phyloP scores from a whole-genome alignment of 1,140 invertebrate genomes.

The Probaryconus sp. region DNA sequence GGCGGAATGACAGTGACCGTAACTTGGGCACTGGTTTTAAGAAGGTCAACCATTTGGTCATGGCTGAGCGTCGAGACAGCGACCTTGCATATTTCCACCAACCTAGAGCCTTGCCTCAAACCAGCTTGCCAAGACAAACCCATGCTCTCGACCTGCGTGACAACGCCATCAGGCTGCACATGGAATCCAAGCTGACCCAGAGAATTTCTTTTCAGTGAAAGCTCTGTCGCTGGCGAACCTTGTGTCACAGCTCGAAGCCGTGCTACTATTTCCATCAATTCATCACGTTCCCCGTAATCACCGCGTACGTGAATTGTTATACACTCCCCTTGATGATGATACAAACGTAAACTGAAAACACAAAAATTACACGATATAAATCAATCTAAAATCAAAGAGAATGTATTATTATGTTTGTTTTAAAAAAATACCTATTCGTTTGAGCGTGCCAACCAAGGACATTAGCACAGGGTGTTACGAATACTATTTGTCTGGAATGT shows the following conservation, averaged over 20 bases:
- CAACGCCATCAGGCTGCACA: constrained; percentile 96
- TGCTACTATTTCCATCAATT: constrained; percentile 87
- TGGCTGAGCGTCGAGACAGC: constrained; percentile 93
- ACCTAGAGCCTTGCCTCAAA: constrained; percentile 89
- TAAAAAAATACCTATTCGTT: constrained; percentile 79
- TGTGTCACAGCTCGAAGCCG: constrained; percentile 85
- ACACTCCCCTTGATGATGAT: constrained; percentile 92
- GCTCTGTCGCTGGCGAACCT: constrained; percentile 86
- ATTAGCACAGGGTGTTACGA: constrained; percentile 89
- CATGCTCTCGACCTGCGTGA: constrained; percentile 94
- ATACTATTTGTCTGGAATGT: constrained; percentile 88
- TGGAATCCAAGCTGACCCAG: constrained; percentile 95
- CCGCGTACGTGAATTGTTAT: constrained; percentile 85
- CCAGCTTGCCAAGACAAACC: constrained; percentile 94
- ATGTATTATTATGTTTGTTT: constrained; percentile 17
- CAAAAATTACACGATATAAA: no score
- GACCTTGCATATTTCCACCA: constrained; percentile 95
- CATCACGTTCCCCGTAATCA: constrained; percentile 84
- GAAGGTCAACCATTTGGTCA: constrained; percentile 95
- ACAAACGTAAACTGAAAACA: constrained; percentile 81
- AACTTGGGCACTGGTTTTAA: constrained; percentile 93
- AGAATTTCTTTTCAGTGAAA: constrained; percentile 87
- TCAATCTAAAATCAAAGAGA: constrained; percentile 16
- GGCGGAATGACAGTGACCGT: constrained; percentile 91
- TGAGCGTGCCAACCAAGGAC: constrained; percentile 90